Percentiles rank a stretch among this genome's conserved stretches.
phyloP scores from a whole-genome alignment of 2,113 vertebrate species.

The Phrynosoma blainvillii region DNA sequence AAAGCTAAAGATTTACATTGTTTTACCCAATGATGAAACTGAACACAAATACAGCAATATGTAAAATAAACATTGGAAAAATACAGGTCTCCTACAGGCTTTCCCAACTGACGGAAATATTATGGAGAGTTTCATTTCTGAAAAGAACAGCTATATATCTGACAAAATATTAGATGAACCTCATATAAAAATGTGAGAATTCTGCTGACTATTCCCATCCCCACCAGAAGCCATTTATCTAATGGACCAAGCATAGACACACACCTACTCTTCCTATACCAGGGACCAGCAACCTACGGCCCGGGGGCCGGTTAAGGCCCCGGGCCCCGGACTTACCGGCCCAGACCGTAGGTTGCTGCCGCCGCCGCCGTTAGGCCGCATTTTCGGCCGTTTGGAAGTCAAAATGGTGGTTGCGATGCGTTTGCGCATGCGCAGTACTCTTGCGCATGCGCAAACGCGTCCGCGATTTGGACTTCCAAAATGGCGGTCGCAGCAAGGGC shows the following conservation, averaged over 20 bases:
- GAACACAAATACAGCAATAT: not conserved
- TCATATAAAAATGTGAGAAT: not conserved
- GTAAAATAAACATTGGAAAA: slow-evolving; percentile 2
- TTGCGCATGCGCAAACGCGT: too few species aligned
- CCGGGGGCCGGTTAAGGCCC: too few species aligned
- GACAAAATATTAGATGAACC: not conserved
- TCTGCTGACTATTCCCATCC: not conserved
- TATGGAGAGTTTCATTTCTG: not conserved
- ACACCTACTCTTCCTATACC: too few species aligned
- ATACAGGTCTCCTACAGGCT: not conserved
- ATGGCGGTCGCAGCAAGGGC: too few species aligned
- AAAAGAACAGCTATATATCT: not conserved
- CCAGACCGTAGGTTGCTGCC: too few species aligned
- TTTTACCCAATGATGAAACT: not conserved
- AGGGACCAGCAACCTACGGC: too few species aligned
- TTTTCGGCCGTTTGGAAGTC: too few species aligned
- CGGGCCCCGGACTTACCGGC: too few species aligned
- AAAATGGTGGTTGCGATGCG: too few species aligned
- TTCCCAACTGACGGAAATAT: not conserved
- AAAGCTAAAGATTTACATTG: not conserved
- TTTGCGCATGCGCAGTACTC: too few species aligned
- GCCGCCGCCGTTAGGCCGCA: too few species aligned
- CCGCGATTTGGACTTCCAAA: too few species aligned
- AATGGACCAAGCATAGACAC: not conserved
- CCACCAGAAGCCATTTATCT: not conserved